phyloP scores from a whole-genome alignment of 2,888 invertebrate species.

The Amphipyra tragopoginis region DNA sequence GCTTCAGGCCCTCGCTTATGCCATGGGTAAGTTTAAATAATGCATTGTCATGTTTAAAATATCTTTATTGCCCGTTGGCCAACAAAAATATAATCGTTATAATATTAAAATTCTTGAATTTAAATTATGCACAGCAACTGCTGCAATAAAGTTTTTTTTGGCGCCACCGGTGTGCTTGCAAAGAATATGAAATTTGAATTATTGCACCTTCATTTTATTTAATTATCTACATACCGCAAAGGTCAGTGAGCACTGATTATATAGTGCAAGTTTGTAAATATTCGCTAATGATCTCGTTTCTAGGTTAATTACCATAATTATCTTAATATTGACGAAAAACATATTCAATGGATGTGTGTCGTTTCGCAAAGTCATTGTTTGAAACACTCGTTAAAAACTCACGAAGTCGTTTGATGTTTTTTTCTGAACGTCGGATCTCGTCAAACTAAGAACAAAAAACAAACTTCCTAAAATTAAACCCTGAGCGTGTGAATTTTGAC shows the following conservation, averaged over 20 bases:
- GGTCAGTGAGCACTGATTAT: conserved; percentile 16
- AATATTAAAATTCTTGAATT: no score
- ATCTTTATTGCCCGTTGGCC: no score
- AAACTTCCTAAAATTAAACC: no score
- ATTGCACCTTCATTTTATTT: not conserved
- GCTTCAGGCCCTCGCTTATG: conserved; percentile 91
- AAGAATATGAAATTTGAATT: not conserved
- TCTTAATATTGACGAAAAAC: not conserved
- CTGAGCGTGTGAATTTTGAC: no score
- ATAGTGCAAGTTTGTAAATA: conserved; percentile 23
- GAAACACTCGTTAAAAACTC: not conserved
- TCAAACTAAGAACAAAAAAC: no score
- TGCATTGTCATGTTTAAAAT: not conserved
- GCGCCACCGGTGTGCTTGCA: not conserved
- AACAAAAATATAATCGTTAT: no score
- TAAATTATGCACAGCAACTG: no score
- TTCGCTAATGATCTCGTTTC: conserved; percentile 26
- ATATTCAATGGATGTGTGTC: not conserved
- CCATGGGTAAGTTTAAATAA: conserved; percentile 80
- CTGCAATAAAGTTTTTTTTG: no score
- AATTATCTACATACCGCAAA: conserved; percentile 6
- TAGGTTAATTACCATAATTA: conserved; percentile 26
- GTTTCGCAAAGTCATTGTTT: not conserved
- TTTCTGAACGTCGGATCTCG: no score
- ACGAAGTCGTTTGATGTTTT: no score